Base-by-base conservation (phyloP, 2,888 invertebrate species). In the Phyto melanocephala region DNA sequence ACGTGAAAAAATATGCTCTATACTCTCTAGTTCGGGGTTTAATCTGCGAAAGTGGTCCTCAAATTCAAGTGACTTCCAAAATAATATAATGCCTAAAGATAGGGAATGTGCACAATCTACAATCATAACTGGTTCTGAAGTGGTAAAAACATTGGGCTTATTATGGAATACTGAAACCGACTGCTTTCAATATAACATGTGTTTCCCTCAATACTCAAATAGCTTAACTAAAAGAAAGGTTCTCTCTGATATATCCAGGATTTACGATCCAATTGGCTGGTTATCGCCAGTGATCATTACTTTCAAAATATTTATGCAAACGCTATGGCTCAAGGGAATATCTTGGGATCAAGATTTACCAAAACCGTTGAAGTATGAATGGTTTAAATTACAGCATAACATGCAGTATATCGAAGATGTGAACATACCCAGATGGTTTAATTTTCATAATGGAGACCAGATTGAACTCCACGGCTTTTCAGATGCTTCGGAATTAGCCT, bases 241-340 rank as follows among this genome's bases (percentile, higher is more conserved):
- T 1, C 50, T 76, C 13, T 81, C 76, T n/a, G 67, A 71, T 10
- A 76, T 81, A 3, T 54, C 71, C 4, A n/a, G n/a, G n/a, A n/a
- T n/a, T n/a, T n/a, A n/a, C n/a, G n/a, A n/a, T n/a, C n/a, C n/a
- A n/a, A n/a, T 78, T n/a, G 80, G 80, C 13, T 80, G 70, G 76
- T 7, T 75, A 33, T 54, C 75, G 13, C 68, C 80, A n/a, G 68
- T 74, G 10, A 24, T 71, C 2, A 20, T 79, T 15, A 17, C 52
- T 1, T 33, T 76, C 40, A 80, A 83, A 72, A 60, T 80, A 5
- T 77, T 72, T 13, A 76, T 83, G 80, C 83, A 83, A 42, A 76
- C 40, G 42, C 28, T 80, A 10, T 83, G 83, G 83, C 15, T 79
- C 1, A 75, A 62, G 13, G 56, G 60, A 0, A 37, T 83, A 11